Conservation (phyloP, 1,140 invertebrate genomes). For the Hetaerina americana region DNA sequence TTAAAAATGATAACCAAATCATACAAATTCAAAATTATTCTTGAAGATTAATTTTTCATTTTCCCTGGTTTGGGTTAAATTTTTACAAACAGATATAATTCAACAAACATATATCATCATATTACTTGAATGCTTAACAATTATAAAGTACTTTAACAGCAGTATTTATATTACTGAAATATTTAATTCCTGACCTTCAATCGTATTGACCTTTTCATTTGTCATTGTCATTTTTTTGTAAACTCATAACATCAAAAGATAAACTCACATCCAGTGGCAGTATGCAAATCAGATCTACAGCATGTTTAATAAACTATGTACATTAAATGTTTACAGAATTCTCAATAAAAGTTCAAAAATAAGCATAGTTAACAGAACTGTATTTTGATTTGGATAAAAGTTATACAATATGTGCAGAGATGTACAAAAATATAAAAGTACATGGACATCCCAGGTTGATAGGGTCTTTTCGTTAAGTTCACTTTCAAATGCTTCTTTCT, state of each 20-base stretch:
- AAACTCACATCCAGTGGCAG: neutral
- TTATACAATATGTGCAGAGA: slow-evolving; percentile 13
- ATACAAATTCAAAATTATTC: neutral
- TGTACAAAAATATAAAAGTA: slow-evolving; percentile 16
- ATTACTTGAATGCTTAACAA: neutral
- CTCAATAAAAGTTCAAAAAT: slow-evolving; percentile 1
- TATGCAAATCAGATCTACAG: neutral
- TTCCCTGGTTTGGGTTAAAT: neutral
- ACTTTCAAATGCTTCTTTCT: neutral
- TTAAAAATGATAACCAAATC: neutral
- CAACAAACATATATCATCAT: neutral
- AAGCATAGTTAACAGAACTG: neutral
- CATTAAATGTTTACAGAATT: slow-evolving; percentile 2
- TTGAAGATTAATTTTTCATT: neutral
- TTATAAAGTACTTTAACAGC: neutral
- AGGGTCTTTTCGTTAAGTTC: neutral
- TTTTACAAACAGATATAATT: neutral
- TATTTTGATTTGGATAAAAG: neutral
- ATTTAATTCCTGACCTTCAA: neutral
- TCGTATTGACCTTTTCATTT: too few species aligned
- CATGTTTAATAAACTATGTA: neutral
- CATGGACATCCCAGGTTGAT: neutral
- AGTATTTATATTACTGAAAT: neutral
- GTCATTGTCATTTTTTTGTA: neutral
- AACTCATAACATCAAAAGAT: neutral